Conservation (phyloP, 2,113 vertebrate species). For the Oreochromis aureus region DNA sequence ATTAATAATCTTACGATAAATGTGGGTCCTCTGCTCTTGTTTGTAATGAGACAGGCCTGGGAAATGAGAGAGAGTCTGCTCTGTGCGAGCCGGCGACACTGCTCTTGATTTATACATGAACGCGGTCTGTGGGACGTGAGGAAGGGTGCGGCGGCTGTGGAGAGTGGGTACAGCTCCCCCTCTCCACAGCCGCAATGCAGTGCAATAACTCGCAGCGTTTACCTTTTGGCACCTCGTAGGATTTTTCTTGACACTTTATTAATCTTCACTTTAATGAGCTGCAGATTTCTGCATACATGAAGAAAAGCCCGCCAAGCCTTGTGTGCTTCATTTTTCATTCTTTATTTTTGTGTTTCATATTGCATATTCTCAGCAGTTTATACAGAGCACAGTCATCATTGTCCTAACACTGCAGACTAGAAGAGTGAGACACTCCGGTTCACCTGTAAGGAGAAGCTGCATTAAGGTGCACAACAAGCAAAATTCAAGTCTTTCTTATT, state of each 20-base stretch:
- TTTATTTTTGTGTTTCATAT: conserved; percentile 68
- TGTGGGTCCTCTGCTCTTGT: background rate
- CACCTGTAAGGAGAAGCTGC: conserved; percentile 45
- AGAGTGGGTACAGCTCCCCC: conserved; percentile 23
- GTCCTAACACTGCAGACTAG: conserved; percentile 50
- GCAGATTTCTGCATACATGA: background rate
- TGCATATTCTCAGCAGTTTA: conserved; percentile 68
- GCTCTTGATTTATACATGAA: conserved; percentile 49
- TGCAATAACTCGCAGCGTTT: conserved; percentile 40
- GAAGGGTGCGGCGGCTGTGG: conserved; percentile 6
- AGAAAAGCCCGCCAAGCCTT: background rate
- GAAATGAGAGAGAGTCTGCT: background rate
- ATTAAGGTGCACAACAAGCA: conserved; percentile 66
- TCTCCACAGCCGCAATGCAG: conserved; percentile 62
- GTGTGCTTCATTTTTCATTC: conserved; percentile 41
- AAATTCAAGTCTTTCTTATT: conserved; percentile 45
- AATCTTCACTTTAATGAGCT: background rate
- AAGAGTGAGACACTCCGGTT: conserved; percentile 39
- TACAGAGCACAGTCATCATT: conserved; percentile 65
- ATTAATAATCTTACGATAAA: background rate
- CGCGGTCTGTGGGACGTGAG: background rate
- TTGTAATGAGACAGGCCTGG: background rate
- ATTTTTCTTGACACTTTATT: background rate
- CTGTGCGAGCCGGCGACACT: background rate
- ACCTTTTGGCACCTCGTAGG: background rate